Evolutionary conservation across 2,797 vertebrate species (phyloP), one percentile per base, ranked within the genome.

Genomic region (Rhinoraja longicauda): DNA sequence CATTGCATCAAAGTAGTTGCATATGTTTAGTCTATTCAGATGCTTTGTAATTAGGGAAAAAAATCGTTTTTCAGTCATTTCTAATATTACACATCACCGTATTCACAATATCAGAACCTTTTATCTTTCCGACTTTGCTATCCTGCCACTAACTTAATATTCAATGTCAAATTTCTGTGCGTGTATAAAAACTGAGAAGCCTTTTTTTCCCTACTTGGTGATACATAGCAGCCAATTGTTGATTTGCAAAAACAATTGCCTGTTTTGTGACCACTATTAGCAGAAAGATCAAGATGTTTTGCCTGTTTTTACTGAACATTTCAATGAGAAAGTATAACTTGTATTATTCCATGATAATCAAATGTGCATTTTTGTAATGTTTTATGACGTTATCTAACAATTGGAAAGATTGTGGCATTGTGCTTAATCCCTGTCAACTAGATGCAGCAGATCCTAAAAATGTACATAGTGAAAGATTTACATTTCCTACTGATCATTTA

Each of bases 31-130:
- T 62, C 81, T 53, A 62, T n/a, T 29, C 12, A 59, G 53, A 59
- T 84, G 45, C 24, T 62, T 84, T 59, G 53, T 26, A 24, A 2
- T 92, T 75, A 57, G 90, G 73, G 73, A 39, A 73, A 26, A 29
- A n/a, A n/a, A 32, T 57, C 86, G 59, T 59, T 88, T 77, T 77
- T 36, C n/a, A 88, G 17, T n/a, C n/a, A 62, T 86, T 86, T 86
- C 26, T 64, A 15, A 0, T 24, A 82, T 82, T 82, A 21, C 24
- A 12, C 12, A 12, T 29, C 53, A 45, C 13, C 84, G 81, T 59
- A 53, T 53, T 59, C 57, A 1, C 84, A 84, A 84, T 59, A 59
- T 84, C 8, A 10, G 39, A 53, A 84, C 9, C 29, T 10, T n/a
- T n/a, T 13, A 29, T 59, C 29, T 67, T 29, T 84, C 26, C 29